Evolutionary conservation across 2,113 vertebrate species (phyloP).

Genomic region (Gadus chalcogrammus): DNA sequence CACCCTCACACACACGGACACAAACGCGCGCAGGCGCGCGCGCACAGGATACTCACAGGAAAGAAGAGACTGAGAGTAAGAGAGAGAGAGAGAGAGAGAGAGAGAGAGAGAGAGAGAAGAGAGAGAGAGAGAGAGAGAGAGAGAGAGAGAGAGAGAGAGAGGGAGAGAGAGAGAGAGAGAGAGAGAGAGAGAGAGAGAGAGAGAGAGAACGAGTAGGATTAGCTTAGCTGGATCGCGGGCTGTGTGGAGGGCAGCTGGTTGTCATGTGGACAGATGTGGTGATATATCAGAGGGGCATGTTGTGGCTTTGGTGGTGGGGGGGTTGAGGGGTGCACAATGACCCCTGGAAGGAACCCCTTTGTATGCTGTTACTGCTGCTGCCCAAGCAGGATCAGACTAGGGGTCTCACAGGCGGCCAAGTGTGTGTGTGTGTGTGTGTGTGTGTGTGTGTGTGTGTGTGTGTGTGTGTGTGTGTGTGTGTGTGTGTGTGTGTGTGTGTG

Average conservation of each 20-base stretch:
- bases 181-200: too few species aligned
- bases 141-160: neutral
- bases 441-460: neutral
- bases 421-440: too few species aligned
- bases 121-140: slow-evolving; percentile 5
- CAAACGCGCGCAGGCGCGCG: neutral
- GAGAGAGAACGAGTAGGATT: slow-evolving; percentile 40
- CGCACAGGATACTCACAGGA: slow-evolving; percentile 28
- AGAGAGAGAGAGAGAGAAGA: slow-evolving; percentile 18
- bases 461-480: slow-evolving; percentile 42
- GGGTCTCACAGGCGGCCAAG: too few species aligned
- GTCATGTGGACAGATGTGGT: neutral
- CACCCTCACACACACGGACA: slow-evolving; percentile 25
- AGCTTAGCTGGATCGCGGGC: slow-evolving; percentile 36
- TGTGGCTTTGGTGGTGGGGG: slow-evolving; percentile 4
- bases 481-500: slow-evolving; percentile 18
- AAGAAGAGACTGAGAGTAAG: slow-evolving; percentile 11
- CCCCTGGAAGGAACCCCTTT: too few species aligned
- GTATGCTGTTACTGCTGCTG: too few species aligned
- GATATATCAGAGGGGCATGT: too few species aligned
- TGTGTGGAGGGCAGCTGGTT: neutral
- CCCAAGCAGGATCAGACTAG: too few species aligned
- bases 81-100: slow-evolving; percentile 7
- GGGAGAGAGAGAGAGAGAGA: neutral
- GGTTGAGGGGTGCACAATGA: too few species aligned